Evolutionary conservation across 2,113 vertebrate species (phyloP).

Genomic region (Eublepharis macularius): DNA sequence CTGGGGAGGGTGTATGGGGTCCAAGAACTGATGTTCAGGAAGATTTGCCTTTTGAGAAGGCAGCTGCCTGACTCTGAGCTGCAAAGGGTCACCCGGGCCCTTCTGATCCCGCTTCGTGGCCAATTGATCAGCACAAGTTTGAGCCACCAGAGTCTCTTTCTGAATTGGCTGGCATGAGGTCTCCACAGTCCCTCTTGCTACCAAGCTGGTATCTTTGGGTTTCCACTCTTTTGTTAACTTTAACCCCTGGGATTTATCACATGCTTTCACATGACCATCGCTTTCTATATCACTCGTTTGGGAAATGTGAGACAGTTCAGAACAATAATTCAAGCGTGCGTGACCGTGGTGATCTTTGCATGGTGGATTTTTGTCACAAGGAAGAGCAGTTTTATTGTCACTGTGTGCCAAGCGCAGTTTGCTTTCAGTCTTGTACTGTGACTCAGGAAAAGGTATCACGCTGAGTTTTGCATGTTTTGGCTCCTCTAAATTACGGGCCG

Average conservation of each 20-base stretch:
- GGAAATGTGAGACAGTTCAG: conserved; percentile 31
- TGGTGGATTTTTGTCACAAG: conserved; percentile 49
- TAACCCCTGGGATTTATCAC: conserved; percentile 37
- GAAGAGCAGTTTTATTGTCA: conserved; percentile 41
- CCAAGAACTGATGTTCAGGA: conserved; percentile 17
- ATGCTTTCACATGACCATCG: conserved; percentile 48
- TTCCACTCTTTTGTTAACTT: conserved; percentile 43
- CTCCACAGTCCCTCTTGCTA: conserved; percentile 80
- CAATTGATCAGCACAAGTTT: conserved; percentile 70
- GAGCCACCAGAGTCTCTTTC: conserved; percentile 77
- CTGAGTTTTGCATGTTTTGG: conserved; percentile 39
- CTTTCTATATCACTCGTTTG: conserved; percentile 53
- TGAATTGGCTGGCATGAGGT: conserved; percentile 69
- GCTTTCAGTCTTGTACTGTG: conserved; percentile 29
- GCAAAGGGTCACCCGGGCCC: conserved; percentile 59
- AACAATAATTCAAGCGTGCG: conserved; percentile 10
- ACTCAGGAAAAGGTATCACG: neutral
- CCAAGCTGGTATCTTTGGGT: conserved; percentile 74
- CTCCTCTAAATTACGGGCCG: conserved; percentile 50
- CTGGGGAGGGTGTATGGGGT: neutral
- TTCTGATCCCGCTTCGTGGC: conserved; percentile 45
- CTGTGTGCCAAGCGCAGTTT: conserved; percentile 45
- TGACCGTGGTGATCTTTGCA: neutral
- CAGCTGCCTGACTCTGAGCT: conserved; percentile 41
- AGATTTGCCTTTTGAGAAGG: conserved; percentile 1